A percentile compares a stretch with the other conserved stretches of the same genome.
phyloP scores from a whole-genome alignment of 2,888 invertebrate species.

The Tubulanus polymorphus region DNA sequence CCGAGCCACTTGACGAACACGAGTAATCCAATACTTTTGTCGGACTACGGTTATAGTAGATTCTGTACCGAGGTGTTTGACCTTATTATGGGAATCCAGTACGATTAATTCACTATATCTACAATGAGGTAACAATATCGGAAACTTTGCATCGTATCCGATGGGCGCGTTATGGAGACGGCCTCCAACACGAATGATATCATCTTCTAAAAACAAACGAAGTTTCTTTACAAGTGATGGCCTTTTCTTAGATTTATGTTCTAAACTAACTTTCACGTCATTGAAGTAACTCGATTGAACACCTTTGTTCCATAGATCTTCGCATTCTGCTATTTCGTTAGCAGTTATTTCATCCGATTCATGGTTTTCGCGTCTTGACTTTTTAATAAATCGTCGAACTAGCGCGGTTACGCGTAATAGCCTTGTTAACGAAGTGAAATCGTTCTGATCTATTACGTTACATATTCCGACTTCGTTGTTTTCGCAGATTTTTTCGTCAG shows the following conservation, averaged over 20 bases:
- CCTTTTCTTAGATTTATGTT: too few relatives aligned
- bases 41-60: neutral
- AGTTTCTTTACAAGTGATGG: neutral
- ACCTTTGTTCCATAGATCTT: neutral
- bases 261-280: neutral
- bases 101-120: neutral
- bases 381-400: neutral
- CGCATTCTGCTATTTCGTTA: neutral
- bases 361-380: neutral
- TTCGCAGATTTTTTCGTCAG: neutral
- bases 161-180: neutral
- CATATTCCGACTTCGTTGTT: neutral
- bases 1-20: neutral
- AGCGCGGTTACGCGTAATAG: neutral
- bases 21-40: neutral
- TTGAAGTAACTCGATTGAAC: neutral
- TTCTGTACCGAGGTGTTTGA: neutral
- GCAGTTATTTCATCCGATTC: neutral
- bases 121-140: neutral
- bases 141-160: neutral
- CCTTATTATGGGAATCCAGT: neutral
- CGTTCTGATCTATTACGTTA: neutral
- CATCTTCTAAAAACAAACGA: neutral
- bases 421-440: neutral
- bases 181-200: neutral